Evolutionary conservation across 2,113 vertebrate species (phyloP), one percentile per base, ranked within the genome.

Genomic region (Panthera uncia): DNA sequence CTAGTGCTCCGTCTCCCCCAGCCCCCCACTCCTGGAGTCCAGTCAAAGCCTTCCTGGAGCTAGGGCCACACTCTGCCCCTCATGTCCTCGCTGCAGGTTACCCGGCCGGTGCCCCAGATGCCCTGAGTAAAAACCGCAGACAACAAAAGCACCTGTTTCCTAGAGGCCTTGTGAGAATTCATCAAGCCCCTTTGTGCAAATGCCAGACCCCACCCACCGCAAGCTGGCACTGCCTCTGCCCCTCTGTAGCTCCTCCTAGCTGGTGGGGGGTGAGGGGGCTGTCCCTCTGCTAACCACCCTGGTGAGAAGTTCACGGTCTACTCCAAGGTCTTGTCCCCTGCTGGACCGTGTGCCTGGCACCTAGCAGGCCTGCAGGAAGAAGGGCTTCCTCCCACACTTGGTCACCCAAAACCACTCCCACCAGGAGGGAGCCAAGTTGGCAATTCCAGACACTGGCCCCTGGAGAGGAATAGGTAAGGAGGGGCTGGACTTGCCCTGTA

Each of bases 321-420:
- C 76, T 31, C 15, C 5, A 48, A n/a, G 21, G 19, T 8, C 10
- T 13, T 12, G 29, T 27, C 68, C n/a, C 55, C 33, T 41, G 11
- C 73, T 19, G 11, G 29, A 3, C 13, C 11, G 11, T 48, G 25
- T 13, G 29, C 57, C 33, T 36, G 21, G 5, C 31, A 25, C 33
- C 15, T 3, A 1, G 87, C 12, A 9, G 52, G 31, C 14, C 1
- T 6, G 50, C 61, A 63, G 33, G 41, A 38, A 33, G 5, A 27
- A 16, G 25, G 23, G 15, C 21, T 27, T 38, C 8, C 5, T 19
- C 31, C 8, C 11, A 50, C 4, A 1, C 38, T 27, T 11, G 0
- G 2, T 29, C 7, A 14, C 57, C 92, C 15, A 36, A 79, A 89
- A 41, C 36, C 19, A 71, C 36, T 19, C 5, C 57, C n/a, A 31